Conservation (phyloP, 2,797 vertebrate species). For the Florisuga fusca region DNA sequence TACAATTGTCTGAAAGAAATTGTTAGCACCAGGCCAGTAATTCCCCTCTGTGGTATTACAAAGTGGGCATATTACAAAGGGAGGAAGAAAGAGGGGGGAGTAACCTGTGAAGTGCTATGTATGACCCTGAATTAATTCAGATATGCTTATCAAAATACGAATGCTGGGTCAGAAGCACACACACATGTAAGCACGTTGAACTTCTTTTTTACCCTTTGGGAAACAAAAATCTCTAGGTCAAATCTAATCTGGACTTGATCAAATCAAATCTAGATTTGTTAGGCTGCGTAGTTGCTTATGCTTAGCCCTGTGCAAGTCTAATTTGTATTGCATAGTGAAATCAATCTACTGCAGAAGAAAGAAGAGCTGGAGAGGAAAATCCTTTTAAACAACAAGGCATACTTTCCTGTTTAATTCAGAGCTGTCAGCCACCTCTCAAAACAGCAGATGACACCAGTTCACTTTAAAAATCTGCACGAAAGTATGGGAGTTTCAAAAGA, state of each 20-base stretch:
- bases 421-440: constrained; percentile 68
- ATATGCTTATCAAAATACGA: background rate
- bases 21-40: constrained; percentile 35
- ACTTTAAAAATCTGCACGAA: constrained; percentile 56
- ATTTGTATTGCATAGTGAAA: background rate
- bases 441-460: constrained; percentile 56
- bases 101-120: background rate
- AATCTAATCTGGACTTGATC: background rate
- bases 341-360: background rate
- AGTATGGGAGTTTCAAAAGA: constrained; percentile 63
- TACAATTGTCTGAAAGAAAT: constrained; percentile 56
- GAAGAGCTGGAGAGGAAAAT: constrained; percentile 27
- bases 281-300: constrained; percentile 6
- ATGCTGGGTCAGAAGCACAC: background rate
- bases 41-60: constrained; percentile 53
- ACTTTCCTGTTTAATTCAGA: constrained; percentile 63
- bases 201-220: constrained; percentile 13
- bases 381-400: constrained; percentile 70
- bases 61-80: background rate
- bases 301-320: constrained; percentile 4
- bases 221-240: background rate
- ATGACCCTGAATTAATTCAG: constrained; percentile 18
- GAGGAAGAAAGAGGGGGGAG: background rate
- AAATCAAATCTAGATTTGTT: background rate
- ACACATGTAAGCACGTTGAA: background rate